Base-by-base conservation (phyloP, 2,797 vertebrate species). In the Erithacus rubecula region DNA sequence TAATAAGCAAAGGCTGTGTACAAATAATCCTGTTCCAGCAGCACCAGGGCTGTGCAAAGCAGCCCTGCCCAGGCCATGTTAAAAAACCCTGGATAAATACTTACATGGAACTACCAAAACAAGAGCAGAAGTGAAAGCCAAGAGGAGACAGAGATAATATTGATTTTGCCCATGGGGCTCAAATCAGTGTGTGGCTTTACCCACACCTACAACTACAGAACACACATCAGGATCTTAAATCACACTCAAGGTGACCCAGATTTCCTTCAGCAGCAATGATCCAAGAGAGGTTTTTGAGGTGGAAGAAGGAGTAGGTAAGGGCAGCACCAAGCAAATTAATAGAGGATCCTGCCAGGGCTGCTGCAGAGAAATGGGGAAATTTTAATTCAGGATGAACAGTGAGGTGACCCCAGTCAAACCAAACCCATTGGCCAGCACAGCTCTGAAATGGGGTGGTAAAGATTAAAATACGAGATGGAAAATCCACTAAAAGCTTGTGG, bases 11-110 rank as follows among this genome's bases (percentile, higher is more conserved):
- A 96, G 37, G 14, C 65, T 72, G 63, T 6, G 43, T 27, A 39
- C 41, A 78, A 74, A 52, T 30, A 52, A 63, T 60, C 52, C 53
- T 68, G 9, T 3, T 8, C 49, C 75, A 78, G 75, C 49, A 78
- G 30, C n/a, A 59, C 64, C 77, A 78, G 56, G 34, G 41, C 62
- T 13, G 6, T 36, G 68, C 58, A 94, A 93, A 94, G 60, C 52
- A 94, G 87, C 75, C 46, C 70, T 52, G 64, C 20, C 85, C 67
- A 92, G 89, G 43, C 34, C 59, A 64, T 27, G 77, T 87, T 80
- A 81, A 93, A 95, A 77, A 87, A n/a, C 58, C 11, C 65, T 90
- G 76, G 49, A 96, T 68, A 92, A 95, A 94, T 18, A 86, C 76
- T 83, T 27, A 26, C 15, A 58, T 37, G 58, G 81, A 81, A 63